These are phyloP conservation scores for Notoglanidium macrostoma DNA, from an alignment of 2,797 vertebrate species.

Conservation along the genomic window DNA sequence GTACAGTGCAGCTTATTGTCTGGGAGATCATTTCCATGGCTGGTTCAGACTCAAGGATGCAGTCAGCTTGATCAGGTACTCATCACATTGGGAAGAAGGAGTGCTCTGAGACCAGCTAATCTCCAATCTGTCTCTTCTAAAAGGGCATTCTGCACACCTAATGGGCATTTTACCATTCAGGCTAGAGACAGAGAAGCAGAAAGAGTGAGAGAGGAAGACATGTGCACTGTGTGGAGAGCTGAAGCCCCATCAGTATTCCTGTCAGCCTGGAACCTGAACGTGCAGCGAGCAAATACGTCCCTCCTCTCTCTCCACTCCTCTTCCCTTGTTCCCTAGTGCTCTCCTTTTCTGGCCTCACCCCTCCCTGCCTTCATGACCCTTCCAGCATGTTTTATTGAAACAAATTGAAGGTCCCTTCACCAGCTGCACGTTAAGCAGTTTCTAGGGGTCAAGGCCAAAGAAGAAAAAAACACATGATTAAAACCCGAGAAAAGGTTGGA, in stretches of 20 bases:
- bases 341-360: not conserved
- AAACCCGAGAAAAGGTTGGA: constrained; percentile 68
- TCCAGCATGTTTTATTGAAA: constrained; percentile 68
- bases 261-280: constrained; percentile 65
- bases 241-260: constrained; percentile 70
- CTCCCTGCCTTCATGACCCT: constrained; percentile 28
- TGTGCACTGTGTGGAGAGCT: constrained; percentile 21
- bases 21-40: constrained; percentile 54
- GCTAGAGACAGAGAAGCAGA: constrained; percentile 29
- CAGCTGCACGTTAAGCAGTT: constrained; percentile 68
- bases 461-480: constrained; percentile 67
- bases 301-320: constrained; percentile 15
- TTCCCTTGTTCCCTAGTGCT: constrained; percentile 3
- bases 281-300: constrained; percentile 36
- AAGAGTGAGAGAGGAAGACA: constrained; percentile 34
- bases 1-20: constrained; percentile 28
- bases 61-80: constrained; percentile 56
- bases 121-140: constrained; percentile 54
- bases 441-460: constrained; percentile 45
- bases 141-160: constrained; percentile 57
- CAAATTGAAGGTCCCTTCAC: constrained; percentile 65
- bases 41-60: constrained; percentile 56
- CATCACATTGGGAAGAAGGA: constrained; percentile 47
- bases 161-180: constrained; percentile 57
- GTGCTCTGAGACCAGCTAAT: constrained; percentile 45